Evolutionary conservation across 2,888 invertebrate genomes (phyloP), one percentile per base, ranked within the genome.

Genomic region (Gerris lacustris): DNA sequence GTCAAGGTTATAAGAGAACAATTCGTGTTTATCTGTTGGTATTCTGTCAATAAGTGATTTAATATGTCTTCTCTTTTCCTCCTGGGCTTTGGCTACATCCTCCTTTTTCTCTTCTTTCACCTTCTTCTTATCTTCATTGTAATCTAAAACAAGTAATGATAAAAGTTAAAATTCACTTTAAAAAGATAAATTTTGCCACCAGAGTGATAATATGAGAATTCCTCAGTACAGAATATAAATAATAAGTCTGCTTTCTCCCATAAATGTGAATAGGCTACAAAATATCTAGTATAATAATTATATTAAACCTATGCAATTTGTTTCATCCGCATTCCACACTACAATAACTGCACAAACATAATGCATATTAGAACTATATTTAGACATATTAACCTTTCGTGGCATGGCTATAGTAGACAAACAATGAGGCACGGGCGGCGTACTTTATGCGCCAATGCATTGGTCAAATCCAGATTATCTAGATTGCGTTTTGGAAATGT

Each of bases 31-130:
- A 80, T 92, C 94, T 7, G 97, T 98, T 73, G 99, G 99, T 79
- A 99, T 99, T 83, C 93, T 92, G 82, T 97, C 97, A 79, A 99
- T 99, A 76, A 99, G 87, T 75, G 91, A 91, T 84, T 98, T 98
- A 77, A 98, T 96, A 82, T 95, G 91, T 78, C 93, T 92, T 71
- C 96, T 85, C 81, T 98, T 98, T 81, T 99, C 99, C 81, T 99
- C 97, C 73, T 91, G 90, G 70, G 87, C 86, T 79, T 87, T 88
- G 47, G 85, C 81, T 72, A 83, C 84, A 79, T 88, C 87, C 79
- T 89, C 84, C 79, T 85, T 83, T 79, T 84, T 82, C 71, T 82
- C 82, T 63, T 78, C 77, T 73, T 81, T 81, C 74, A 82, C 80
- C 72, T 82, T 82, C 77, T 82, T 82, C 76, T 84, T 83, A 70